Base-by-base conservation (phyloP, 2,113 vertebrate species). In the Acinonyx jubatus region DNA sequence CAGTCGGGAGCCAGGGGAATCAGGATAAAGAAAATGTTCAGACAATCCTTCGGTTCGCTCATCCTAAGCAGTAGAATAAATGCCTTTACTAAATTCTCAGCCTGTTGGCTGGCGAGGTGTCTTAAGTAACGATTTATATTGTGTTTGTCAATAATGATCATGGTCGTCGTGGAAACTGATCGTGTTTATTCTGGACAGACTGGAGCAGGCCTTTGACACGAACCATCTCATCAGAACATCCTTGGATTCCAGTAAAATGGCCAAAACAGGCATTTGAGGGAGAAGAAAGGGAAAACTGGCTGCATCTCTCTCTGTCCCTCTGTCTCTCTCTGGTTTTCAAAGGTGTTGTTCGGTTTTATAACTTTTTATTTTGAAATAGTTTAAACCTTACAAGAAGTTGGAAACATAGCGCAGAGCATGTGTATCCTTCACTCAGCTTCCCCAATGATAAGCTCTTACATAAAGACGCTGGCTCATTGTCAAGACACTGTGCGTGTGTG, bases 351-450 rank as follows among this genome's bases (percentile, higher is more conserved):
- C 6, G n/a, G 36, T 85, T 81, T 85, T 81, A 55, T 63, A 52
- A 66, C 18, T 81, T 85, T 81, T 91, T 57, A 71, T 66, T 96
- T 89, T 96, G 83, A 78, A 74, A 92, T 25, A 48, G 68, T 68
- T 92, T 76, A 76, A 86, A 89, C 76, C 29, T 89, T 41, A 33
- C 5, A 79, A 31, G 33, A 83, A 71, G 25, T 69, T 82, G 63
- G 73, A 87, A 90, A 79, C 94, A 74, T 65, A 65, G 31, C 69
- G 11, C 29, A 89, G 61, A 38, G 41, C 68, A 31, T 86, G 38
- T 61, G 23, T 84, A 38, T 10, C 48, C 68, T 83, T 83, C n/a
- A 36, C 55, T 81, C 48, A 74, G 19, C n/a, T 85, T 86, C 19
- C 50, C n/a, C 96, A 66, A n/a, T 13, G 41, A 33, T 41, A n/a